phyloP scores from a whole-genome alignment of 2,888 invertebrate species.

The Camponotus fellah region DNA sequence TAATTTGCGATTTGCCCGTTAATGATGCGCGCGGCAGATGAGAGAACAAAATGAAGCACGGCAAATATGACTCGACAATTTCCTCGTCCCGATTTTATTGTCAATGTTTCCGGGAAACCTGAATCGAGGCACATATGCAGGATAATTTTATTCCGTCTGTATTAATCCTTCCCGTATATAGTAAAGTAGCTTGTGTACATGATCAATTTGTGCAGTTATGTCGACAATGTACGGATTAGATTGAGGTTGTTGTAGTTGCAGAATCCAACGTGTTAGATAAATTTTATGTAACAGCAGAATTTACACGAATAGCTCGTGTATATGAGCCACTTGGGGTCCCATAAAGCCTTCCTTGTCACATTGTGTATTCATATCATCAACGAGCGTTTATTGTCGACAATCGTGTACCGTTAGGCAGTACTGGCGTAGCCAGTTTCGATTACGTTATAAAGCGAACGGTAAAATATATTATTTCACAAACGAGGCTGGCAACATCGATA shows the following conservation, averaged over 20 bases:
- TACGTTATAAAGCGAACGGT: conserved; percentile 50
- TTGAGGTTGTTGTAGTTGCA: conserved; percentile 2
- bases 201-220: conserved; percentile 33
- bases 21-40: conserved; percentile 37
- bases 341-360: conserved; percentile 76
- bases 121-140: conserved; percentile 7
- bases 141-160: conserved; percentile 32
- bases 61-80: conserved; percentile 36
- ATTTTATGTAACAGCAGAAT: conserved; percentile 57
- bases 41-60: conserved; percentile 23
- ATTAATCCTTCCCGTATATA: conserved; percentile 21
- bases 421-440: conserved; percentile 53
- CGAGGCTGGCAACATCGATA: conserved; percentile 45
- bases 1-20: conserved; percentile 47
- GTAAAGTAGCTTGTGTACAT: neutral
- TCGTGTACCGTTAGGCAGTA: conserved; percentile 35
- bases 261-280: conserved; percentile 45
- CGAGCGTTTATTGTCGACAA: conserved; percentile 57
- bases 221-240: conserved; percentile 47
- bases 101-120: conserved; percentile 49
- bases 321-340: conserved; percentile 62
- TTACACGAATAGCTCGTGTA: conserved; percentile 21
- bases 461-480: conserved; percentile 55
- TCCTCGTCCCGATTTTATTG: conserved; percentile 38
- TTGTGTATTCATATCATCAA: conserved; percentile 65